phyloP scores from a whole-genome alignment of 2,888 invertebrate genomes.

The Thereva unica region DNA sequence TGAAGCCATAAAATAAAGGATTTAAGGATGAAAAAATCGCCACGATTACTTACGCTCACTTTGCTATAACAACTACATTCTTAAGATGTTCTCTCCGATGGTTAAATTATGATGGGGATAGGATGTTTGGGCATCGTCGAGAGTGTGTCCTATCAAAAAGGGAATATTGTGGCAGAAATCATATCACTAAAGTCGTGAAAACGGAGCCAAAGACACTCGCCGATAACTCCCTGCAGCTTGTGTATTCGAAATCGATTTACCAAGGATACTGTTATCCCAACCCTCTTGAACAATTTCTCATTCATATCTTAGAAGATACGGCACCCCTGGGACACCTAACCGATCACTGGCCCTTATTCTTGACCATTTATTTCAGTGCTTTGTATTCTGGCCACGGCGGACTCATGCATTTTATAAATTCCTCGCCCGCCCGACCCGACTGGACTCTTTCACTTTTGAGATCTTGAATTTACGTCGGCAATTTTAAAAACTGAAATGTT shows the following conservation, averaged over 20 bases:
- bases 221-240: slow-evolving; percentile 31
- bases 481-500: slow-evolving; percentile 39
- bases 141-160: not conserved
- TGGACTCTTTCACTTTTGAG: slow-evolving; percentile 37
- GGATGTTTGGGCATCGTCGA: too few relatives aligned
- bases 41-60: slow-evolving; percentile 25
- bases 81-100: too few relatives aligned
- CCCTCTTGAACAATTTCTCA: slow-evolving; percentile 54
- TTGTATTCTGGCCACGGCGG: slow-evolving; percentile 42
- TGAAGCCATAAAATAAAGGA: slow-evolving; percentile 45
- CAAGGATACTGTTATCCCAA: slow-evolving; percentile 38
- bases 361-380: slow-evolving; percentile 42
- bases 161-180: slow-evolving; percentile 2
- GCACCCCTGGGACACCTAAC: slow-evolving; percentile 53
- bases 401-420: slow-evolving; percentile 45
- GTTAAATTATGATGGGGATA: too few relatives aligned
- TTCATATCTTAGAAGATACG: slow-evolving; percentile 58
- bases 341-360: slow-evolving; percentile 40
- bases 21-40: slow-evolving; percentile 44
- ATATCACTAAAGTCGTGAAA: slow-evolving; percentile 16
- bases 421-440: slow-evolving; percentile 20
- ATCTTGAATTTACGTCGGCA: slow-evolving; percentile 42
- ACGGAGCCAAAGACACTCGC: slow-evolving; percentile 24
- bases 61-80: slow-evolving; percentile 29
- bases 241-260: slow-evolving; percentile 47